Evolutionary conservation across 2,888 invertebrate species (phyloP).

Genomic region (Napeogenes inachia): DNA sequence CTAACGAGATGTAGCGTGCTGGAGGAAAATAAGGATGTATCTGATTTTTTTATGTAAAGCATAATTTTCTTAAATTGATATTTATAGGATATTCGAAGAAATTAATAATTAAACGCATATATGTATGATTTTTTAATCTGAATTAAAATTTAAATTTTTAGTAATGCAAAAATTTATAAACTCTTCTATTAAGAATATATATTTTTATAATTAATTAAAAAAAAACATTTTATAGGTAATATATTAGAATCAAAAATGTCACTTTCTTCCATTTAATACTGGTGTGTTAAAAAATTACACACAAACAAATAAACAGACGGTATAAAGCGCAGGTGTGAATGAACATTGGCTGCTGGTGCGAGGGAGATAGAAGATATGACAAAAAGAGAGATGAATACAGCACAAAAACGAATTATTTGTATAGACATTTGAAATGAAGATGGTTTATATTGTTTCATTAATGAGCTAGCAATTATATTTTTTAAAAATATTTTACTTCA

Average conservation of each 20-base stretch:
- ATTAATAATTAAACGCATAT: too few species aligned
- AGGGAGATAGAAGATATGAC: slow-evolving; percentile 43
- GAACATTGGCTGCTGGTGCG: slow-evolving; percentile 53
- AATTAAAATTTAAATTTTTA: too few species aligned
- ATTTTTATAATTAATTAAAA: too few species aligned
- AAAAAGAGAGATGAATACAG: slow-evolving; percentile 1
- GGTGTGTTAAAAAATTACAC: slow-evolving; percentile 39
- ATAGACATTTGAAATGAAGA: too few species aligned
- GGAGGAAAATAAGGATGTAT: slow-evolving; percentile 28
- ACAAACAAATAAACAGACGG: slow-evolving; percentile 64
- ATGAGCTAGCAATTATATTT: too few species aligned
- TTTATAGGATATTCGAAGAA: too few species aligned
- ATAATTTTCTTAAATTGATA: not conserved
- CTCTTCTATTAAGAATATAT: too few species aligned
- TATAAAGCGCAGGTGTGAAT: slow-evolving; percentile 70
- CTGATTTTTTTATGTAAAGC: slow-evolving; percentile 13
- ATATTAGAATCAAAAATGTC: slow-evolving; percentile 27
- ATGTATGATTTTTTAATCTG: too few species aligned
- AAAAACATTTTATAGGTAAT: not conserved
- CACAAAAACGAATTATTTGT: not conserved
- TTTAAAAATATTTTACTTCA: too few species aligned
- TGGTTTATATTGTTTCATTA: too few species aligned
- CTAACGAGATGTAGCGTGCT: slow-evolving; percentile 54
- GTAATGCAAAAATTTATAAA: too few species aligned
- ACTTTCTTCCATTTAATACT: slow-evolving; percentile 36